Evolutionary conservation across 2,113 vertebrate species (phyloP).

Genomic region (Heloderma charlesbogerti): DNA sequence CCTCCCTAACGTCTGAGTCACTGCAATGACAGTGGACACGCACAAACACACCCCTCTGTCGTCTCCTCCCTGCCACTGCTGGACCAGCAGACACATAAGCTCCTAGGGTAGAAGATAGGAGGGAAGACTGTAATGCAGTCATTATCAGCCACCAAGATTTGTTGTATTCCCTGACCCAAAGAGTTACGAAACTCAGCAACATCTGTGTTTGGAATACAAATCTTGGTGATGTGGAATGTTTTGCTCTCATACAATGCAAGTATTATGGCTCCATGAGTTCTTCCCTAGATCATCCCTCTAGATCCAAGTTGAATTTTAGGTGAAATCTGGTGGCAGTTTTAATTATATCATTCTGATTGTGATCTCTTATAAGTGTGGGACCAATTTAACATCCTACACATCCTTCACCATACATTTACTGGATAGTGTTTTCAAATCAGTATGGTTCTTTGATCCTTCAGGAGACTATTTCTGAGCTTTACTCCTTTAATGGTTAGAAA

Average conservation of each 20-base stretch:
- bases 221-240: not conserved
- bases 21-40: not conserved
- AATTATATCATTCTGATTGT: not conserved
- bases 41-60: no score
- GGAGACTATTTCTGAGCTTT: not conserved
- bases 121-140: not conserved
- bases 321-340: not conserved
- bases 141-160: no score
- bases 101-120: no score
- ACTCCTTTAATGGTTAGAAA: not conserved
- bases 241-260: not conserved
- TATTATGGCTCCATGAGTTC: not conserved
- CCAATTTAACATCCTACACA: not conserved
- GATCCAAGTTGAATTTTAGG: not conserved
- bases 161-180: no score
- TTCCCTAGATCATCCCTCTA: not conserved
- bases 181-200: not conserved
- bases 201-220: not conserved
- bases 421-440: not conserved
- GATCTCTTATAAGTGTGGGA: not conserved
- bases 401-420: constrained; percentile 3
- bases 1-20: not conserved
- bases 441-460: constrained; percentile 1
- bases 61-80: no score
- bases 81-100: no score